A percentile compares a stretch with the other conserved stretches of the same genome.
These are phyloP conservation scores for Vespertilio murinus DNA, from an alignment of 2,797 vertebrate genomes.

Conservation along the genomic window DNA sequence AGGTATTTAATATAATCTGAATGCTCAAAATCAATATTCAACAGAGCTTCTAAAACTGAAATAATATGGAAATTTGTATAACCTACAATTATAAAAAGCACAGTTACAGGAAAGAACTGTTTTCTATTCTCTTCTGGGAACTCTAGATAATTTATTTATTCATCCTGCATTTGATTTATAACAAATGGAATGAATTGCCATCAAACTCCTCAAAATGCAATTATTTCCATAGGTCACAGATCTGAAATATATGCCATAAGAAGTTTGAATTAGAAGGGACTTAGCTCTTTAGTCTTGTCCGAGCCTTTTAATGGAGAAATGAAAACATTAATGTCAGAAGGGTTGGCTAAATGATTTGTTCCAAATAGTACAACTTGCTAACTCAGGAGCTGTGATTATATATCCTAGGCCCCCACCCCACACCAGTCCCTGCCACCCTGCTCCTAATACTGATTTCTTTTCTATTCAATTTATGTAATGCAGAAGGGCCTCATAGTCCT, in stretches of 20 bases:
- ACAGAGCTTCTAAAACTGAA: constrained; percentile 55
- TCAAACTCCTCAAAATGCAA: constrained; percentile 69
- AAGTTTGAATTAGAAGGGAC: constrained; percentile 43
- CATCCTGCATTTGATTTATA: constrained; percentile 69
- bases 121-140: constrained; percentile 70
- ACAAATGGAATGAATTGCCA: constrained; percentile 65
- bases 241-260: constrained; percentile 57
- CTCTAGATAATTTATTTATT: constrained; percentile 73
- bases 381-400: neutral
- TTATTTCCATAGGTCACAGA: constrained; percentile 66
- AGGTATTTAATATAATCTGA: constrained; percentile 63
- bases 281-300: constrained; percentile 10
- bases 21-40: constrained; percentile 49
- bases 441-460: neutral
- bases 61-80: constrained; percentile 68
- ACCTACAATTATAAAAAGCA: constrained; percentile 70
- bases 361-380: constrained; percentile 29
- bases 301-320: constrained; percentile 30
- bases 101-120: constrained; percentile 69
- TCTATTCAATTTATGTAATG: neutral
- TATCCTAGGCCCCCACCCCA: neutral
- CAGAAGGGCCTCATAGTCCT: neutral
- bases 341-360: constrained; percentile 17
- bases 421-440: too few species aligned
- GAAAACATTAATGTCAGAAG: constrained; percentile 35